A percentile compares a stretch with the other conserved stretches of the same genome.
These are phyloP conservation scores for Cynopterus sphinx DNA, from an alignment of 2,797 vertebrate genomes.

Conservation along the genomic window DNA sequence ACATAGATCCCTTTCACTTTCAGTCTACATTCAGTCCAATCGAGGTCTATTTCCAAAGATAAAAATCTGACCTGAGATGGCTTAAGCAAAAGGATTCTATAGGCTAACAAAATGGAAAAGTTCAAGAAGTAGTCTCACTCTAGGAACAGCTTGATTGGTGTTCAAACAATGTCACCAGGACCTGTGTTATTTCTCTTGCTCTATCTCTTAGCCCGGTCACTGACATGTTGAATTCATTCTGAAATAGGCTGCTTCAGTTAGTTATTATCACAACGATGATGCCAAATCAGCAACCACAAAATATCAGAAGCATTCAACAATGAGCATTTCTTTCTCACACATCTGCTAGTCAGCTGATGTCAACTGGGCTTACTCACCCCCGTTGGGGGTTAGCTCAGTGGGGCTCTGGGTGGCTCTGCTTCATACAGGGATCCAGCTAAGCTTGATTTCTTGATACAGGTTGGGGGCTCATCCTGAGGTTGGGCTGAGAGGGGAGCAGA, in stretches of 20 bases:
- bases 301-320: background rate
- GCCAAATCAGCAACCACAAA: background rate
- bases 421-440: background rate
- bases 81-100: background rate
- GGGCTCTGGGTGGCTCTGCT: background rate
- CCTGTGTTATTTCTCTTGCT: background rate
- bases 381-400: background rate
- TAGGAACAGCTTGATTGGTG: background rate
- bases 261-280: background rate
- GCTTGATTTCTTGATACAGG: background rate
- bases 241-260: background rate
- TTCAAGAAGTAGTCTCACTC: background rate
- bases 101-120: background rate
- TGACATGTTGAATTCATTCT: background rate
- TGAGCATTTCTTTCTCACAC: background rate
- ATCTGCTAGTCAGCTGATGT: background rate
- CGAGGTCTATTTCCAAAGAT: background rate
- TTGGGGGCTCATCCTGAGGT: background rate
- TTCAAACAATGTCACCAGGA: background rate
- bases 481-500: background rate
- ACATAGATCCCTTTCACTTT: background rate
- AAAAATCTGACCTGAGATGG: background rate
- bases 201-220: background rate
- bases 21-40: background rate
- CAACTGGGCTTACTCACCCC: background rate